These are phyloP conservation scores for Cygnus buccinator DNA, from an alignment of 2,113 vertebrate species.

Conservation along the genomic window DNA sequence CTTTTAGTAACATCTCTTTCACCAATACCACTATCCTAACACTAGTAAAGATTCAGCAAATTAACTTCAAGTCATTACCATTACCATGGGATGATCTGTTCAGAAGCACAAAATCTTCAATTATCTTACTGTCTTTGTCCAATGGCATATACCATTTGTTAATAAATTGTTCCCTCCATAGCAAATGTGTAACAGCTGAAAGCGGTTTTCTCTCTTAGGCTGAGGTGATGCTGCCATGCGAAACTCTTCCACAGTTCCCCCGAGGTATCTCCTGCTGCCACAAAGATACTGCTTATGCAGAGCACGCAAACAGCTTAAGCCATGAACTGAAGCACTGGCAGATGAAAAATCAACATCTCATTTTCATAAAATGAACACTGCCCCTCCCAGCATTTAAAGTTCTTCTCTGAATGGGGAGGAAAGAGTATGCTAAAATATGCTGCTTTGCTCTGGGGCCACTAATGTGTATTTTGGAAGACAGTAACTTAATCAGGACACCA, in stretches of 20 bases:
- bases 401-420: background rate
- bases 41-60: background rate
- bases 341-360: background rate
- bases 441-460: background rate
- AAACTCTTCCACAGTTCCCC: background rate
- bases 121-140: background rate
- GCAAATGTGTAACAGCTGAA: background rate
- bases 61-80: background rate
- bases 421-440: background rate
- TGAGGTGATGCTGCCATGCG: background rate
- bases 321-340: background rate
- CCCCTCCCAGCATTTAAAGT: background rate
- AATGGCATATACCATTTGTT: rapidly evolving
- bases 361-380: background rate
- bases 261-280: background rate
- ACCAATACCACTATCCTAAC: background rate
- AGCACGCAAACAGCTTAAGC: background rate
- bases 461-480: background rate
- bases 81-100: background rate
- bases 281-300: background rate
- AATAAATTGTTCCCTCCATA: background rate
- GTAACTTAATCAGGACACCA: background rate
- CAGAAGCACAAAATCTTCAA: rapidly evolving
- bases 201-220: rapidly evolving
- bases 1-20: background rate